Evolutionary conservation across 2,113 vertebrate genomes (phyloP).

Genomic region (Burhinus oedicnemus): DNA sequence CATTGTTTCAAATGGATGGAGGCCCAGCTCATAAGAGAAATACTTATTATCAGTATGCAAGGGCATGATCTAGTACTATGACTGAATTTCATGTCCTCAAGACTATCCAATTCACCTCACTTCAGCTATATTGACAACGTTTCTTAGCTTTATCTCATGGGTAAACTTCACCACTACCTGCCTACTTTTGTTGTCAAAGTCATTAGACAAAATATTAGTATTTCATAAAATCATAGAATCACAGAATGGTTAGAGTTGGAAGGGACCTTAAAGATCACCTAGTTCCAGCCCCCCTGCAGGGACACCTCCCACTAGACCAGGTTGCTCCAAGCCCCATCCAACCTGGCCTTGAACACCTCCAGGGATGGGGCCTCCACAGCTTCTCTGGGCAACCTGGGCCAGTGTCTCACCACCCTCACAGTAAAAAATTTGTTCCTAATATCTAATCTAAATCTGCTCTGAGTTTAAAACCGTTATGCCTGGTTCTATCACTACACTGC

Average conservation of each 20-base stretch:
- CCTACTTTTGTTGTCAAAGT: neutral
- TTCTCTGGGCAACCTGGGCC: neutral
- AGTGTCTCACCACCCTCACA: neutral
- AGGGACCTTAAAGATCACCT: neutral
- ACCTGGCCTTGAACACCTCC: neutral
- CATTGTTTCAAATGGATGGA: neutral
- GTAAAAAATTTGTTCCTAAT: neutral
- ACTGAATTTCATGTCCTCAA: neutral
- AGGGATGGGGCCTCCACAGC: neutral
- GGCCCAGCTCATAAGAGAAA: neutral
- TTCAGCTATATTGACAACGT: neutral
- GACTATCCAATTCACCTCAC: neutral
- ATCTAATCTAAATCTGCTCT: neutral
- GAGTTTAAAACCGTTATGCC: no score
- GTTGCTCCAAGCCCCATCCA: neutral
- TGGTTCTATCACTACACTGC: neutral
- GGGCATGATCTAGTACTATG: neutral
- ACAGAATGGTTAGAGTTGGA: neutral
- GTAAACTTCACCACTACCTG: neutral
- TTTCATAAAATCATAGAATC: neutral
- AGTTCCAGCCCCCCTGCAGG: neutral
- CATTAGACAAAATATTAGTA: neutral
- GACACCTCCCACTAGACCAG: neutral
- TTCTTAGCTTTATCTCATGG: neutral
- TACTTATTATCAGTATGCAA: neutral